Conservation (phyloP, 1,140 invertebrate species). For the Aphaenogaster rudis region DNA sequence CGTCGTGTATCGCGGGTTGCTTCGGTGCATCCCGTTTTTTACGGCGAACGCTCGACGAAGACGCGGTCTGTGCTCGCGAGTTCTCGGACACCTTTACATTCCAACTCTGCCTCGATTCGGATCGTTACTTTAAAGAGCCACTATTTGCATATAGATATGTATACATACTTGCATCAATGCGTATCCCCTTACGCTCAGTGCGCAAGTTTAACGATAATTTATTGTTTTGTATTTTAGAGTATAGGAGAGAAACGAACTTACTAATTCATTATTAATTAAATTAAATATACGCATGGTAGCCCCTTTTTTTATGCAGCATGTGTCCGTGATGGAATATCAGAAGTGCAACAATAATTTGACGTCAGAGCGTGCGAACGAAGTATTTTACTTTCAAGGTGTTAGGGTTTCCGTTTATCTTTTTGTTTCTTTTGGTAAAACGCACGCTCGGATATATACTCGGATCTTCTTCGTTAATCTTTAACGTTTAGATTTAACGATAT, state of each 20-base stretch:
- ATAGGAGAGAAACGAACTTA: constrained; percentile 70
- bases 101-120: constrained; percentile 79
- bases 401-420: constrained; percentile 45
- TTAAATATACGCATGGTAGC: constrained; percentile 50
- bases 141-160: constrained; percentile 63
- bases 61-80: constrained; percentile 44
- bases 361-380: constrained; percentile 9
- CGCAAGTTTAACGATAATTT: constrained; percentile 77
- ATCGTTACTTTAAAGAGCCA: constrained; percentile 75
- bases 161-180: constrained; percentile 66
- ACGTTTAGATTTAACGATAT: constrained; percentile 22
- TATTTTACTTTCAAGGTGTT: constrained; percentile 49
- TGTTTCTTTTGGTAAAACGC: constrained; percentile 15
- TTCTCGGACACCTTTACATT: constrained; percentile 75
- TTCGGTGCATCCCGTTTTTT: neutral
- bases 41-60: constrained; percentile 31
- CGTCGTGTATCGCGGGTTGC: neutral
- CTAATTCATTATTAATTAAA: constrained; percentile 74
- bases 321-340: constrained; percentile 59
- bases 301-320: constrained; percentile 52
- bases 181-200: constrained; percentile 66
- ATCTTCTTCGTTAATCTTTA: constrained; percentile 42
- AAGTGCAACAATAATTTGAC: constrained; percentile 49
- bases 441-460: constrained; percentile 53
- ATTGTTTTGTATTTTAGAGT: constrained; percentile 80